Conservation (phyloP, 2,113 vertebrate genomes). For the Melanerpes formicivorus region DNA sequence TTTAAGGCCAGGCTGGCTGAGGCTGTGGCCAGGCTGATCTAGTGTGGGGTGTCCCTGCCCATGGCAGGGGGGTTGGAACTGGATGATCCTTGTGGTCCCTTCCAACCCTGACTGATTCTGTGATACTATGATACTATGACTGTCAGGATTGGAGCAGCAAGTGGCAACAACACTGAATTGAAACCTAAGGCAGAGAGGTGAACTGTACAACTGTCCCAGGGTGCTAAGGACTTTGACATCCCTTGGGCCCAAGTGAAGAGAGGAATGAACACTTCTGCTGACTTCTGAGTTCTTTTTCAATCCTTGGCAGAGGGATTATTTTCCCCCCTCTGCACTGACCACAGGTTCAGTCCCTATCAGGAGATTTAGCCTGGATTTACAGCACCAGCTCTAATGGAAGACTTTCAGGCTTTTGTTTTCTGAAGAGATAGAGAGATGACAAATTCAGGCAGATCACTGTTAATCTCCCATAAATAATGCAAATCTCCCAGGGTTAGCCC, state of each 20-base stretch:
- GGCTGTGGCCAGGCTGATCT: too few relatives aligned
- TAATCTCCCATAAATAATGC: conserved; percentile 18
- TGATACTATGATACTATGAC: not conserved
- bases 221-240: not conserved
- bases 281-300: not conserved
- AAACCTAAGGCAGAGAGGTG: not conserved
- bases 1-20: too few relatives aligned
- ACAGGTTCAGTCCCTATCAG: not conserved
- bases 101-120: too few relatives aligned
- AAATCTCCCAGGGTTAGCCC: not conserved
- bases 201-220: not conserved
- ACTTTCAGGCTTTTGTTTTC: not conserved
- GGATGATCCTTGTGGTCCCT: too few relatives aligned
- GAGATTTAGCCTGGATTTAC: not conserved
- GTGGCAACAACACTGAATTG: not conserved
- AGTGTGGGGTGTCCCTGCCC: too few relatives aligned
- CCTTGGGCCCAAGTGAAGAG: not conserved
- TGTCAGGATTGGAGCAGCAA: not conserved
- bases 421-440: not conserved
- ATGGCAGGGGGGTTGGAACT: too few relatives aligned
- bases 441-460: not conserved
- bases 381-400: not conserved
- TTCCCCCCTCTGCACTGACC: not conserved
- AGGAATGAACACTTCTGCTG: not conserved
- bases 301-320: not conserved